These are phyloP conservation scores for Tenthredo distinguenda DNA, from an alignment of 2,888 invertebrate species.

Conservation along the genomic window DNA sequence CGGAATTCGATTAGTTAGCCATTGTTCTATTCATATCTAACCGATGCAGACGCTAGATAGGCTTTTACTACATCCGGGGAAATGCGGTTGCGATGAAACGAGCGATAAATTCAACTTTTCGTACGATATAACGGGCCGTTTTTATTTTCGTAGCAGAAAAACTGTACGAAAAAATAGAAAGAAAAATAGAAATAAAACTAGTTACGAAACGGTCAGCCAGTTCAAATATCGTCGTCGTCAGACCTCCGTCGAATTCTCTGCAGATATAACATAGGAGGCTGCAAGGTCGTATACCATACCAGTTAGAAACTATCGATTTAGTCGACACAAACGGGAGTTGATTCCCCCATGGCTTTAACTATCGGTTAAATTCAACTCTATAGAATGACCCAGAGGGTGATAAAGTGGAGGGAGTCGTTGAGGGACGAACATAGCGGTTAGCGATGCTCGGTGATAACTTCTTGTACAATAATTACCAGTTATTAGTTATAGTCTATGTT, in stretches of 20 bases:
- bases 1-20: slow-evolving; percentile 24
- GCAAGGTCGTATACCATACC: neutral
- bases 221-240: neutral
- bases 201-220: neutral
- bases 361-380: slow-evolving; percentile 44
- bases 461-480: slow-evolving; percentile 45
- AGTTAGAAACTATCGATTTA: slow-evolving; percentile 27
- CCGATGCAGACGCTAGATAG: slow-evolving; percentile 13
- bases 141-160: neutral
- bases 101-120: neutral
- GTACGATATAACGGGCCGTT: neutral
- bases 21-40: slow-evolving; percentile 29
- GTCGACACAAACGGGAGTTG: slow-evolving; percentile 36
- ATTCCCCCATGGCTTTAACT: slow-evolving; percentile 40
- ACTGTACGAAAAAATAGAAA: neutral
- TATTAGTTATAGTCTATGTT: slow-evolving; percentile 22
- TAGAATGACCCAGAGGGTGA: slow-evolving; percentile 2
- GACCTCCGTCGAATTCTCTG: neutral
- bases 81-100: neutral
- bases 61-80: neutral
- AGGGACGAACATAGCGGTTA: neutral
- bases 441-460: slow-evolving; percentile 36
- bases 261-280: neutral
- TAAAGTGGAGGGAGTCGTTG: slow-evolving; percentile 27
- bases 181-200: neutral